Conservation (phyloP, 2,797 vertebrate genomes). For the Mus spretus region DNA sequence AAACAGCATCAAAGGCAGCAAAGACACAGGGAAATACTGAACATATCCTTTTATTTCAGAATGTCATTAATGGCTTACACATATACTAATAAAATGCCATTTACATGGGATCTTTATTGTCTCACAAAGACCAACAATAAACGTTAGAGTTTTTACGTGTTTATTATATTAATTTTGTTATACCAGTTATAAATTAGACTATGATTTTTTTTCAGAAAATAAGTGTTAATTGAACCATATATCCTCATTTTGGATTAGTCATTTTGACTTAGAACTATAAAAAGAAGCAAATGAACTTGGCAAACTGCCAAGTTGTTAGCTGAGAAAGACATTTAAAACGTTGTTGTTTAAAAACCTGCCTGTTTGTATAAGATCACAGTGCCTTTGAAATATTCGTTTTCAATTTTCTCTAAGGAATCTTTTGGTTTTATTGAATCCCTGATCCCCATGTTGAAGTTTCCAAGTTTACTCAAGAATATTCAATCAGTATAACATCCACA, state of each 20-base stretch:
- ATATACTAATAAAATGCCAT: background rate
- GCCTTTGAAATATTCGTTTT: background rate
- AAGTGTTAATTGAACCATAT: slow-evolving; percentile 11
- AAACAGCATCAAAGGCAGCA: background rate
- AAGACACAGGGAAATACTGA: background rate
- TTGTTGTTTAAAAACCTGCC: background rate
- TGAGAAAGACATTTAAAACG: background rate
- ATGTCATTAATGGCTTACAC: background rate
- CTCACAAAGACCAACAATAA: background rate
- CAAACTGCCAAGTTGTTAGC: background rate
- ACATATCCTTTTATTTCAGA: background rate
- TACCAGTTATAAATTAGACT: background rate
- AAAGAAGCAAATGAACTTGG: background rate
- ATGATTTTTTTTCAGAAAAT: background rate
- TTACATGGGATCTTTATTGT: background rate
- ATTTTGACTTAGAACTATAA: slow-evolving; percentile 26
- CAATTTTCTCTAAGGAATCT: background rate
- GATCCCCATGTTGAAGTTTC: background rate
- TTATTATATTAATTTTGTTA: slow-evolving; percentile 32
- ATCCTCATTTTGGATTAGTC: background rate
- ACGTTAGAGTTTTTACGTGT: background rate
- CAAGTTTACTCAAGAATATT: background rate
- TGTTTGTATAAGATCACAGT: background rate
- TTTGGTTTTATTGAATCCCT: slow-evolving; percentile 15
- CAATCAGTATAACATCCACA: background rate